Conservation (phyloP, 2,888 invertebrate genomes). For the Megamerina dolium region DNA sequence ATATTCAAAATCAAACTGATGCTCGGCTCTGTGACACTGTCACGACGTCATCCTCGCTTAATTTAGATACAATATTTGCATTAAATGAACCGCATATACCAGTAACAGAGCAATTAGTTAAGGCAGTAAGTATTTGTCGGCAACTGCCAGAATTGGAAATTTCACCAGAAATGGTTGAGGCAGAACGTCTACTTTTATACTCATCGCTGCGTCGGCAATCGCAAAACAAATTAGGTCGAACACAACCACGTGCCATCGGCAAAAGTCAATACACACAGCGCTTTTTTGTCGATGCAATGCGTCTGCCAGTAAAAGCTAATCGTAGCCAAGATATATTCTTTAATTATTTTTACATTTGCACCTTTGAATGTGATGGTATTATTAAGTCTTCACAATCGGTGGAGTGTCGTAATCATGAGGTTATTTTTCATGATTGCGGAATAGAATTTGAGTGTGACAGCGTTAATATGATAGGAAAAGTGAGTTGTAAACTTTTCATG, state of each 20-base stretch:
- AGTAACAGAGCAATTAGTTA: conserved; percentile 45
- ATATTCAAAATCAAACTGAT: conserved; percentile 8
- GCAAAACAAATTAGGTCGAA: not conserved
- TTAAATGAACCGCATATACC: conserved; percentile 28
- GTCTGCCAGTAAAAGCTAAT: conserved; percentile 37
- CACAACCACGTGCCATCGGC: not conserved
- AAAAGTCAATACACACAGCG: conserved; percentile 11
- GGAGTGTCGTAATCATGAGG: conserved; percentile 36
- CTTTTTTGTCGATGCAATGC: conserved; percentile 35
- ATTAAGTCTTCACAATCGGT: conserved; percentile 45
- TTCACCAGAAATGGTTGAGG: conserved; percentile 52
- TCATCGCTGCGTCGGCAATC: conserved; percentile 31
- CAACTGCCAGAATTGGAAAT: conserved; percentile 49
- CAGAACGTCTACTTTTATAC: conserved; percentile 50
- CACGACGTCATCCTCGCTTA: conserved; percentile 19
- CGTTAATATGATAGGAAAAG: conserved; percentile 41
- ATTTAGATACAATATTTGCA: conserved; percentile 33
- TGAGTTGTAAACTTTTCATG: conserved; percentile 51
- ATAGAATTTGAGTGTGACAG: conserved; percentile 34
- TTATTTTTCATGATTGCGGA: conserved; percentile 41
- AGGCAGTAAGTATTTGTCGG: conserved; percentile 50
- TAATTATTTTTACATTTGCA: conserved; percentile 46
- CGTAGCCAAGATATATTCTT: conserved; percentile 42
- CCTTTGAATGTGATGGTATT: conserved; percentile 39
- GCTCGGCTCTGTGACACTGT: not conserved